Evolutionary conservation across 2,888 invertebrate species (phyloP), one percentile per base, ranked within the genome.

Genomic region (Leptothorax acervorum): DNA sequence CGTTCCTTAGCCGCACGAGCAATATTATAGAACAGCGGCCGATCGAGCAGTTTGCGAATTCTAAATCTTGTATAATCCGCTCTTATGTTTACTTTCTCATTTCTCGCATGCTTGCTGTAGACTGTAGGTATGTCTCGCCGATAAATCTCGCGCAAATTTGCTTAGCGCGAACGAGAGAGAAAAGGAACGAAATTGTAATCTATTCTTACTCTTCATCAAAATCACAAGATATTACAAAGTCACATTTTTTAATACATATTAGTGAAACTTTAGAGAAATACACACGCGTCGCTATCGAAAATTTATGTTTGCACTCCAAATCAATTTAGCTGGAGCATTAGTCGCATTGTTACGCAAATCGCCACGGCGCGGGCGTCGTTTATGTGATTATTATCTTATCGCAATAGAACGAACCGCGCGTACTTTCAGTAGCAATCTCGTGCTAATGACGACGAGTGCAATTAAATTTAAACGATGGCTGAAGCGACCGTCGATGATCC

Each of bases 371-470:
- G n/a, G n/a, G n/a, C 62, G 31, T 9, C 35, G 45, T 48, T 57
- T n/a, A n/a, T 42, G 45, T 23, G 12, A 70, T 35, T 35, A 18
- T 70, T 48, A 79, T 57, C 60, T 42, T 57, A 48, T 45, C 28
- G 48, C 74, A 45, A 45, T 15, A 62, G 62, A 15, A 48, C 31
- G 1, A 35, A 60, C 74, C 45, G 35, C 31, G n/a, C 35, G 35
- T 15, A 75, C 23, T 62, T 35, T 62, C 35, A 60, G 12, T 31
- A 45, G 45, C 48, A 60, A 62, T 60, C 31, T 31, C 48, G 62
- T 63, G 57, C 35, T 55, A 28, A 83, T 65, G 48, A n/a, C 70
- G 70, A 15, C 63, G 65, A 42, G 70, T 84, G 79, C 79, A 84
- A 84, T 84, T 84, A 84, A 79, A 81, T 15, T 48, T 62, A 15